Evolutionary conservation across 2,888 invertebrate genomes (phyloP), one percentile per base, ranked within the genome.

Genomic region (Homarus gammarus): DNA sequence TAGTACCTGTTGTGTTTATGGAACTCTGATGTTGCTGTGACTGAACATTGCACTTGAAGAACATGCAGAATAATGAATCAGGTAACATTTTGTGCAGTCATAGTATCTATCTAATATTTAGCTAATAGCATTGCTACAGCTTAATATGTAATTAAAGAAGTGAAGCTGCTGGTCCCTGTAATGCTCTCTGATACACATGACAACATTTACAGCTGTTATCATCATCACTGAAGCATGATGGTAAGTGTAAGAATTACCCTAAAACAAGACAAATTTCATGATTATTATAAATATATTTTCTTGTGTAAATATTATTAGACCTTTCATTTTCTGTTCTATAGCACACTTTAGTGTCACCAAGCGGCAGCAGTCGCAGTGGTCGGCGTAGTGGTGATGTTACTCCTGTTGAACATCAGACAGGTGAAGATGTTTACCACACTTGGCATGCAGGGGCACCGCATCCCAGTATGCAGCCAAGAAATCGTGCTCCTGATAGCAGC

Each of bases 381-480:
- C 56, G 90, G 1, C 82, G 90, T 10, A 90, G 90, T 36, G 90
- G 90, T 18, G 90, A 90, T 3, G 90, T 87, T 3, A 90, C 90
- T 0, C 90, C 90, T 15, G 90, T 90, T 49, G 90, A 90, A n/a
- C 77, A 78, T 2, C 49, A 56, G 6, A 33, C 84, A 27, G 78
- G 83, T 18, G 90, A 90, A 44, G 90, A 90, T 70, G 90, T 90
- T n/a, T 90, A 90, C 51, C 84, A 90, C 81, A 90, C 90, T 12
- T 90, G 90, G 90, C 90, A 90, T 38, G 90, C 90, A 12, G 90
- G 90, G 27, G 68, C 84, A 6, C 78, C 89, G 5, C 88, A 83
- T 49, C 88, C 88, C n/a, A 75, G 51, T 18, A 27, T 77, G 18
- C 88, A 88, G 40, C 5, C 64, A 38, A 51, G 88, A 8, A 64